phyloP scores from a whole-genome alignment of 2,113 vertebrate genomes.

The Spermophilus dauricus region DNA sequence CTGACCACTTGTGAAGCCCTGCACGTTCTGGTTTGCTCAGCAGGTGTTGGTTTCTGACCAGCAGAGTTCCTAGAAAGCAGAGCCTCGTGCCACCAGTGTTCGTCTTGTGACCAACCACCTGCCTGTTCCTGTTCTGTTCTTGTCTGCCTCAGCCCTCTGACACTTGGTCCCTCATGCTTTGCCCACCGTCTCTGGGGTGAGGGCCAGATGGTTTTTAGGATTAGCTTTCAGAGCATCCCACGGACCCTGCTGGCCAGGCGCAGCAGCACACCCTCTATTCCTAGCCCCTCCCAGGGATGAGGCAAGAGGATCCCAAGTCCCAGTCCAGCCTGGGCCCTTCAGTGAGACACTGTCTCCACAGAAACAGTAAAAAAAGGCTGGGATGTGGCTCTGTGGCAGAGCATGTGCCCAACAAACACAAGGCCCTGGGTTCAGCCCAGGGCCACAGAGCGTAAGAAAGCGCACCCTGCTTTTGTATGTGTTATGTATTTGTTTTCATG shows the following conservation, averaged over 20 bases:
- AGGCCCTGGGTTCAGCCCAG: background rate
- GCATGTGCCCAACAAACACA: too few species aligned
- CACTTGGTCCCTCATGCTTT: background rate
- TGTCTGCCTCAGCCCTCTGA: background rate
- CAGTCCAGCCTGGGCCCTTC: background rate
- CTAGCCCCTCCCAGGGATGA: background rate
- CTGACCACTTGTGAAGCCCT: background rate
- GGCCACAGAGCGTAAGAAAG: too few species aligned
- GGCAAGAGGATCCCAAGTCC: background rate
- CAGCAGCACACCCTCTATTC: too few species aligned
- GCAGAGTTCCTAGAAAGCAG: background rate
- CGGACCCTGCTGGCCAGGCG: background rate
- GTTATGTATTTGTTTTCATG: too few species aligned
- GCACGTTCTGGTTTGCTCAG: background rate
- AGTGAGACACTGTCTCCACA: background rate
- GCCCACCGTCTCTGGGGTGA: fast-evolving
- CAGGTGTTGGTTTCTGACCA: background rate
- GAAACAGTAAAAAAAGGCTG: background rate
- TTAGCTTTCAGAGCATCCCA: background rate
- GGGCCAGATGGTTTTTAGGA: too few species aligned
- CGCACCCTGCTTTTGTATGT: background rate
- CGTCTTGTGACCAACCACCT: fast-evolving
- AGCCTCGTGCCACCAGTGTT: too few species aligned
- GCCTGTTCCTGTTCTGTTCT: background rate
- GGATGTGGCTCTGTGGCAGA: background rate